These are phyloP conservation scores for Empidonax alnorum DNA, from an alignment of 2,113 vertebrate genomes.

Conservation along the genomic window DNA sequence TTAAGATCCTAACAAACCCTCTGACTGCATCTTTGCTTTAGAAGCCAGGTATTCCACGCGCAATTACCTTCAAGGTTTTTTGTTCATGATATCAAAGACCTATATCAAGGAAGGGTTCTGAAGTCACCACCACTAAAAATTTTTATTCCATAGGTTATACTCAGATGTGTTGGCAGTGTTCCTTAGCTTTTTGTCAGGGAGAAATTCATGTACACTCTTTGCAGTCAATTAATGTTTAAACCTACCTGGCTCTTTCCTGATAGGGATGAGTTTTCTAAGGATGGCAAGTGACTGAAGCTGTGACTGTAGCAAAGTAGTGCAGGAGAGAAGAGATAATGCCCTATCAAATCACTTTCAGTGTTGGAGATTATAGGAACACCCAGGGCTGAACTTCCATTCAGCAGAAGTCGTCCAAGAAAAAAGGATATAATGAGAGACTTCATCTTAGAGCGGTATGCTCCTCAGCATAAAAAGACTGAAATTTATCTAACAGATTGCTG, in stretches of 20 bases:
- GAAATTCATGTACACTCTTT: background rate
- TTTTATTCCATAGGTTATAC: background rate
- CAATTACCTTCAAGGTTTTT: background rate
- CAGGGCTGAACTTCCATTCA: conserved; percentile 46
- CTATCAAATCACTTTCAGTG: conserved; percentile 11
- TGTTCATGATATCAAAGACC: background rate
- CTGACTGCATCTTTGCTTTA: background rate
- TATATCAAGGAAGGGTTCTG: background rate
- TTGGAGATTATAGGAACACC: conserved; percentile 24
- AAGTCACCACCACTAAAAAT: background rate
- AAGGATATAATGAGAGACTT: conserved; percentile 29
- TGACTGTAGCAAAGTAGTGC: background rate
- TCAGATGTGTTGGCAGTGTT: background rate
- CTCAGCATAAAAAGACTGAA: conserved; percentile 33
- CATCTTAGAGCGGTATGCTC: conserved; percentile 4
- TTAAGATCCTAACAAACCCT: background rate
- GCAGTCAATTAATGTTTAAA: conserved; percentile 1
- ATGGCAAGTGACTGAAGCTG: background rate
- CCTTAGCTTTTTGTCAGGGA: background rate
- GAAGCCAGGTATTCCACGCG: background rate
- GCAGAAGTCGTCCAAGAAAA: background rate
- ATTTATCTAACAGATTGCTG: conserved; percentile 28
- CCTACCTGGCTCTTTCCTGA: background rate
- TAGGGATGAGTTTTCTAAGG: background rate
- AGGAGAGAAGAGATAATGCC: conserved; percentile 9